These are phyloP conservation scores for Pandemis corylana DNA, from an alignment of 2,888 invertebrate genomes.

Conservation along the genomic window DNA sequence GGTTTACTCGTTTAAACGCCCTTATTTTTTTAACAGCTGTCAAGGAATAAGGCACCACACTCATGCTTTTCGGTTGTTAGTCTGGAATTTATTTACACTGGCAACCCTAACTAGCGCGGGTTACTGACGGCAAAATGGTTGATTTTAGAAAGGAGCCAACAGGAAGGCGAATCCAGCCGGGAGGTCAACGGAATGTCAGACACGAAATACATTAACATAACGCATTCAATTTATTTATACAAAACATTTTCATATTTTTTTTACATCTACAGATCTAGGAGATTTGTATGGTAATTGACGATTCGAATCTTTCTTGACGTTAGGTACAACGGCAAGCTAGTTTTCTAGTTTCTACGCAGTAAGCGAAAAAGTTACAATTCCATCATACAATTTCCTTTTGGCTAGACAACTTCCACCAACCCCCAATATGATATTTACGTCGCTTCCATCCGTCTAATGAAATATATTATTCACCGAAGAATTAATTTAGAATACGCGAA, in stretches of 20 bases:
- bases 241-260: background rate
- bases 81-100: background rate
- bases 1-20: too few species aligned
- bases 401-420: too few species aligned
- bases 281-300: too few species aligned
- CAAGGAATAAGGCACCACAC: background rate
- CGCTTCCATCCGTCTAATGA: background rate
- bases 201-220: slow-evolving; percentile 17
- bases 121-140: slow-evolving; percentile 33
- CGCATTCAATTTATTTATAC: slow-evolving; percentile 7
- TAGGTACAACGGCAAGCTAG: too few species aligned
- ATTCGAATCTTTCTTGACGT: too few species aligned
- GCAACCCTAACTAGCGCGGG: slow-evolving; percentile 27
- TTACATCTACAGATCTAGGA: too few species aligned
- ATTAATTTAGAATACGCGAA: background rate
- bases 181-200: slow-evolving; percentile 18
- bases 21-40: too few species aligned
- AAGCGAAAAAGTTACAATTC: too few species aligned
- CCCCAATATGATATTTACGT: too few species aligned
- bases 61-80: background rate
- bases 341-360: too few species aligned
- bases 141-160: slow-evolving; percentile 33
- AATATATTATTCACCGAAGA: background rate
- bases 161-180: slow-evolving; percentile 5
- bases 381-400: too few species aligned